Evolutionary conservation across 1,140 invertebrate genomes (phyloP).

Genomic region (Campoletis sonorensis): DNA sequence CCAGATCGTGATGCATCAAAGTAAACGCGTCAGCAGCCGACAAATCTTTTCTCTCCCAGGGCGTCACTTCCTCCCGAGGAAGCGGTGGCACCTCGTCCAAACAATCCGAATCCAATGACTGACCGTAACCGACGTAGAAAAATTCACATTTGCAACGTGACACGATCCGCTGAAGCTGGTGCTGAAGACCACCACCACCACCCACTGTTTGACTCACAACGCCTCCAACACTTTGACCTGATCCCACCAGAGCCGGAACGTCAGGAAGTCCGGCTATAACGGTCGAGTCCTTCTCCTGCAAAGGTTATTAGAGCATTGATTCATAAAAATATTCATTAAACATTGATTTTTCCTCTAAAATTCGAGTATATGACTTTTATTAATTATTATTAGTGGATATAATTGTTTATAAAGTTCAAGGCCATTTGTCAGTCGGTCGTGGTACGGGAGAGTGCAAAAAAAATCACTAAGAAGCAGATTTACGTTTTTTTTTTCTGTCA

Average conservation of each 20-base stretch:
- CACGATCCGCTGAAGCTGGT: constrained; percentile 95
- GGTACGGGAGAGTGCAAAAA: no score
- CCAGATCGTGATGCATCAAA: constrained; percentile 97
- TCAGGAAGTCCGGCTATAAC: constrained; percentile 88
- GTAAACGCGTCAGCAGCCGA: constrained; percentile 97
- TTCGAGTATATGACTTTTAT: no score
- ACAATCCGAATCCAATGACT: constrained; percentile 84
- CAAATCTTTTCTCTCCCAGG: constrained; percentile 85
- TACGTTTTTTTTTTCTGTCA: no score
- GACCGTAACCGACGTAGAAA: constrained; percentile 96
- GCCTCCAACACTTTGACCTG: constrained; percentile 96
- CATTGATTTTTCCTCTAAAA: no score
- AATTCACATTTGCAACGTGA: constrained; percentile 98
- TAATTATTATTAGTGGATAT: background rate
- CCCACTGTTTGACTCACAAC: constrained; percentile 95
- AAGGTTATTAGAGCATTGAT: no score
- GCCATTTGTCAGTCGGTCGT: no score
- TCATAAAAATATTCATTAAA: background rate
- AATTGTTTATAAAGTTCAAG: no score
- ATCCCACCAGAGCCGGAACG: constrained; percentile 93
- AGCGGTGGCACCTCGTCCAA: constrained; percentile 82
- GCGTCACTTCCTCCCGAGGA: constrained; percentile 83
- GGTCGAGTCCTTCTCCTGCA: constrained; percentile 84
- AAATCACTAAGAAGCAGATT: no score
- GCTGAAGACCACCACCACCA: constrained; percentile 80